Percentiles rank a stretch among this genome's conserved stretches.
phyloP scores from a whole-genome alignment of 2,113 vertebrate species.

The Brachypteracias leptosomus region DNA sequence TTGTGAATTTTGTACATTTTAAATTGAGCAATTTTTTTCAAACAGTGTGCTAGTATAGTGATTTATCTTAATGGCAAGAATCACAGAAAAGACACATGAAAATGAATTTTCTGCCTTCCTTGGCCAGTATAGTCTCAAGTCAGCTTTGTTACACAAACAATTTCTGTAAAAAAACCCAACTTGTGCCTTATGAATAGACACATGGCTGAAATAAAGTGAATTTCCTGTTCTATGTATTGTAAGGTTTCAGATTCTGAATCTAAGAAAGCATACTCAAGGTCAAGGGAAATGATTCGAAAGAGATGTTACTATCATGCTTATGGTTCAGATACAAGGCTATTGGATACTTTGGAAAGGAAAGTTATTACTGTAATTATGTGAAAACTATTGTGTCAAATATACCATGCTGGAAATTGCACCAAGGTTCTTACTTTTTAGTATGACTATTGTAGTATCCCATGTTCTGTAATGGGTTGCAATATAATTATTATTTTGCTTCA shows the following conservation, averaged over 20 bases:
- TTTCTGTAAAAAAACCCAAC: background rate
- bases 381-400: background rate
- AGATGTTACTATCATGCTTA: background rate
- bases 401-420: slow-evolving; percentile 4
- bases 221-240: background rate
- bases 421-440: background rate
- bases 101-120: background rate
- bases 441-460: slow-evolving; percentile 17
- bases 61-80: background rate
- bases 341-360: background rate
- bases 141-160: background rate
- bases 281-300: background rate
- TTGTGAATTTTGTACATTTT: background rate
- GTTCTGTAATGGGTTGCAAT: slow-evolving; percentile 34
- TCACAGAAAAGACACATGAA: background rate
- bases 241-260: background rate
- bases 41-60: background rate
- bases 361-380: background rate
- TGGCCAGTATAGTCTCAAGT: background rate
- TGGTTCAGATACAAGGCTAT: background rate
- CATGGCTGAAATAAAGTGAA: background rate
- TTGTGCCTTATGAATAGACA: background rate
- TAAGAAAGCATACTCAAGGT: background rate
- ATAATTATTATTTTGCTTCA: slow-evolving; percentile 45
- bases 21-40: background rate